Evolutionary conservation across 2,113 vertebrate genomes (phyloP).

Genomic region (Canis aureus): DNA sequence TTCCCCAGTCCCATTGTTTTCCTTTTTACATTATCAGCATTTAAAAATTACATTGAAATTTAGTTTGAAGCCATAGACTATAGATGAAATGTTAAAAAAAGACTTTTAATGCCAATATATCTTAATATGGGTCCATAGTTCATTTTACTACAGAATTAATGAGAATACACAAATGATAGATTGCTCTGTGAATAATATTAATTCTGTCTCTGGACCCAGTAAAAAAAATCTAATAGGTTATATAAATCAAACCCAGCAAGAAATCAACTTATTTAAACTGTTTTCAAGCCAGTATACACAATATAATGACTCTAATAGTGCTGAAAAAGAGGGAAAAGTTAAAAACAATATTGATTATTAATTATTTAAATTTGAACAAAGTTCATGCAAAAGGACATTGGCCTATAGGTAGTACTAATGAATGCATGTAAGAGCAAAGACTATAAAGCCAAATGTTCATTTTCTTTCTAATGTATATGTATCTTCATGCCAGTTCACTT

Average conservation of each 20-base stretch:
- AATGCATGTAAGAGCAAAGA: background rate
- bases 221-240: slow-evolving; percentile 57
- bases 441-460: background rate
- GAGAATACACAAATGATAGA: slow-evolving; percentile 54
- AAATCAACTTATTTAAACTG: slow-evolving; percentile 58
- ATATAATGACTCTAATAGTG: background rate
- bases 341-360: slow-evolving; percentile 25
- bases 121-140: slow-evolving; percentile 26
- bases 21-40: background rate
- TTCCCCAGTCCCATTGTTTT: background rate
- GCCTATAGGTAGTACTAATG: background rate
- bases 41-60: slow-evolving; percentile 29
- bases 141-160: slow-evolving; percentile 55
- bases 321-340: background rate
- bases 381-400: background rate
- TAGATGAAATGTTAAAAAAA: slow-evolving; percentile 34
- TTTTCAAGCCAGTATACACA: background rate
- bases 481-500: background rate
- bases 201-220: slow-evolving; percentile 49
- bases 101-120: background rate
- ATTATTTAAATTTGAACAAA: slow-evolving; percentile 2
- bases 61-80: slow-evolving; percentile 18
- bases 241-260: slow-evolving; percentile 56
- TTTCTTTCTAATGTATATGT: slow-evolving; percentile 34
- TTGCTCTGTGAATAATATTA: slow-evolving; percentile 36